These are phyloP conservation scores for Bellardia bayeri DNA, from an alignment of 2,888 invertebrate species.

Conservation along the genomic window DNA sequence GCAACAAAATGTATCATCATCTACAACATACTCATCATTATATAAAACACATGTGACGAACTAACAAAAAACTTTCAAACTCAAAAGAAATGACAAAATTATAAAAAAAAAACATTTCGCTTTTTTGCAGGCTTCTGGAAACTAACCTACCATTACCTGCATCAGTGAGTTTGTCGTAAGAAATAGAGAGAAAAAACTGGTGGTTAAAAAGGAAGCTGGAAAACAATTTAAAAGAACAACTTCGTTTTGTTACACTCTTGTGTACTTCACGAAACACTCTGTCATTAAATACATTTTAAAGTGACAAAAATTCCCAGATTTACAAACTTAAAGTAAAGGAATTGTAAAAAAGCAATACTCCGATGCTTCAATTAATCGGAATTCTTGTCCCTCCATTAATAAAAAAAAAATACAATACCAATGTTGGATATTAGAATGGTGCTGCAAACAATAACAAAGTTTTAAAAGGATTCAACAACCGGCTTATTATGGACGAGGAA, in stretches of 20 bases:
- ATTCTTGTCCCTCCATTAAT: no score
- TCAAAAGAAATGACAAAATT: slow-evolving; percentile 32
- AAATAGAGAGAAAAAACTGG: slow-evolving; percentile 16
- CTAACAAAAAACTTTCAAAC: slow-evolving; percentile 23
- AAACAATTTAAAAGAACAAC: slow-evolving; percentile 35
- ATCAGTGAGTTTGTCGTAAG: slow-evolving; percentile 60
- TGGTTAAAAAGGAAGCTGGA: not conserved
- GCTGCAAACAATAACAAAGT: no score
- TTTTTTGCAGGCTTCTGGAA: slow-evolving; percentile 23
- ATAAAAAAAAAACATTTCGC: not conserved
- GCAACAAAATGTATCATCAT: slow-evolving; percentile 45
- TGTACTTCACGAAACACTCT: slow-evolving; percentile 49
- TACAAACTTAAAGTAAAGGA: not conserved
- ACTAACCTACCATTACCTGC: slow-evolving; percentile 73
- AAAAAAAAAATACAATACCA: no score
- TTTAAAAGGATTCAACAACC: no score
- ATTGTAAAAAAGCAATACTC: no score
- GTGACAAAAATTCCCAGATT: not conserved
- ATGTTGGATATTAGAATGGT: no score
- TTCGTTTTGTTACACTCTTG: slow-evolving; percentile 55
- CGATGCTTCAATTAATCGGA: no score
- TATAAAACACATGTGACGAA: not conserved
- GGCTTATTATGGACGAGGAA: no score
- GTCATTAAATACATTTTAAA: not conserved
- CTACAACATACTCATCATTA: slow-evolving; percentile 13